A percentile compares a stretch with the other conserved stretches of the same genome.
phyloP scores from a whole-genome alignment of 2,888 invertebrate species.

The Latheticus oryzae region DNA sequence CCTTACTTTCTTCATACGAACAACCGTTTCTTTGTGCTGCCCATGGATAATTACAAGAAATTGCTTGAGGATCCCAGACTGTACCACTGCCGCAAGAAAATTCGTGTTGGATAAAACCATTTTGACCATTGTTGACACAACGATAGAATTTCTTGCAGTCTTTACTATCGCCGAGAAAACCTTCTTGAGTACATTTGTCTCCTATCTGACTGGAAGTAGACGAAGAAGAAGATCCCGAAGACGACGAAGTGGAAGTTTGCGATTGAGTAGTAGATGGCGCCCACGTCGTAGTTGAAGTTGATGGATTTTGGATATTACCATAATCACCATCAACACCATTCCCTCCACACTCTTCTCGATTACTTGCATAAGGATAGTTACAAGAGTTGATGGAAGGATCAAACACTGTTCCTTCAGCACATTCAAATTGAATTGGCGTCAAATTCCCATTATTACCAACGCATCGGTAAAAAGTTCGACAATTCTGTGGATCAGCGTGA shows the following conservation, averaged over 20 bases:
- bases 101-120: slow-evolving; percentile 74
- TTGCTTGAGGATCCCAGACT: slow-evolving; percentile 77
- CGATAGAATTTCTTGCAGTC: slow-evolving; percentile 82
- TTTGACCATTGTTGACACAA: slow-evolving; percentile 75
- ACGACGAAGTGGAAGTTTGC: too few species aligned
- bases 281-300: slow-evolving; percentile 48
- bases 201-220: slow-evolving; percentile 47
- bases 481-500: slow-evolving; percentile 75
- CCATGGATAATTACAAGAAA: slow-evolving; percentile 80
- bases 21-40: slow-evolving; percentile 77
- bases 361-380: slow-evolving; percentile 77
- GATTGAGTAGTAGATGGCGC: slow-evolving; percentile 30
- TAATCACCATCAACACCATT: slow-evolving; percentile 66
- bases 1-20: slow-evolving; percentile 51
- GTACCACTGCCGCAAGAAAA: slow-evolving; percentile 83
- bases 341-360: slow-evolving; percentile 75
- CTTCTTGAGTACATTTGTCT: slow-evolving; percentile 71
- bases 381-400: slow-evolving; percentile 76
- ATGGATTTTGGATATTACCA: slow-evolving; percentile 46
- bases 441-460: slow-evolving; percentile 70
- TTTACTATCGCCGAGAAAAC: slow-evolving; percentile 78
- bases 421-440: slow-evolving; percentile 76
- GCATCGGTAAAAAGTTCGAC: slow-evolving; percentile 80
- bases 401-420: slow-evolving; percentile 81
- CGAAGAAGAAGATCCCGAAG: slow-evolving; percentile 1